Evolutionary conservation across 2,113 vertebrate genomes (phyloP), one percentile per base, ranked within the genome.

Genomic region (Oncorhynchus tshawytscha): DNA sequence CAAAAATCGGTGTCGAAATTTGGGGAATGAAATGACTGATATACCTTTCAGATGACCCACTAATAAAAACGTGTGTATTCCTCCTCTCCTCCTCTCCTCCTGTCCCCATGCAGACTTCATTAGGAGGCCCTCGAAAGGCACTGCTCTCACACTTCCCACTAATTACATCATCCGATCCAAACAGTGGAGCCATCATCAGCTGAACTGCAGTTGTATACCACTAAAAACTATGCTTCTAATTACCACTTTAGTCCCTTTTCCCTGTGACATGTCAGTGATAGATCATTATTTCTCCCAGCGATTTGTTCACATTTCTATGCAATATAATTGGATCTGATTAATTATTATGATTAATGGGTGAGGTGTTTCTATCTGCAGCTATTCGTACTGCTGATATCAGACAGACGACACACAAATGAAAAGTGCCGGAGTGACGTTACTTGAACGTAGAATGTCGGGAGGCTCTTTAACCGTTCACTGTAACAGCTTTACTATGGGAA

Each of bases 261-360:
- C 94, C 95, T 80, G 76, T 95, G 95, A 98, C 97, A 96, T 81
- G 94, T 95, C 95, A 94, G 95, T 97, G 96, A 99, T 99, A 97
- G 96, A 99, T 99, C 95, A 97, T 98, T 97, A 98, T 97, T 98
- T 98, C 57, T 83, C 94, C 94, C 94, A 94, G 95, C 96, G 97
- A 99, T 99, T 99, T 99, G 96, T 99, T 98, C 94, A 91, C 96
- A 99, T 99, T 96, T 98, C 97, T 96, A 96, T 97, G 95, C 95
- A 93, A 96, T 97, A 99, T 99, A 99, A 99, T 98, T 99, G 97
- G 97, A 98, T 97, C 97, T 97, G 95, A 99, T 99, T 97, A 98
- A 99, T 99, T 99, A 98, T 99, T 97, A 98, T 98, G 97, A 99
- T 99, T 96, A 98, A 99, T 99, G 96, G 93, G 94, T 94, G 93